Base-by-base conservation (phyloP, 2,113 vertebrate genomes). In the Malurus alboscapulatus region DNA sequence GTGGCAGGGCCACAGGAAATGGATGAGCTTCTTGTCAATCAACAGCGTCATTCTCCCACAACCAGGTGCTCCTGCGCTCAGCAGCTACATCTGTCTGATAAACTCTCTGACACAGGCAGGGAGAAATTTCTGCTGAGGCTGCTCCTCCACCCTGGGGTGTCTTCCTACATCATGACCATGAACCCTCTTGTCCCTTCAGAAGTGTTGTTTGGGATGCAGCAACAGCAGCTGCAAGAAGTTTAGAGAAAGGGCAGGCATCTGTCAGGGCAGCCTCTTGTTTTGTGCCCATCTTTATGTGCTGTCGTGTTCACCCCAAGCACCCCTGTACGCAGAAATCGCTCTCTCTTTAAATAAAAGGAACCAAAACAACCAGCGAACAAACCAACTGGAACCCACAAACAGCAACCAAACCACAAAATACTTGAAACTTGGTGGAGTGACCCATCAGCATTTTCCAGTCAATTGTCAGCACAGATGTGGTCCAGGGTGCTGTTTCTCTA, bases 71-170 rank as follows among this genome's bases (percentile, higher is more conserved):
- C 32, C 71, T 5, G 2, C 29, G 32, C 44, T 84, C 61, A 59
- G n/a, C 67, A 79, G 14, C 9, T 19, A 7, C 0, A 0, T 65
- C 24, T 68, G 16, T 13, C 44, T 80, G 26, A 61, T 55, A 47
- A 88, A 65, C 4, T 27, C 72, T 89, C 22, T 2, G 1, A 30
- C 40, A 73, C 3, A 25, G 24, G 9, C 5, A 38, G 24, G 13
- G n/a, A 19, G 6, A 27, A 57, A 29, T 40, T 29, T 79, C 54
- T 57, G 4, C 40, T 76, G 24, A 4, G 17, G 3, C 12, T 72
- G 48, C 42, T 88, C 14, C 10, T 83, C 26, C 20, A 16, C 30
- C 2, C 0, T 57, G 30, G 10, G 6, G 11, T 2, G 1, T 34
- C 72, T 69, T 90, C 48, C 17, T 10, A 54, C 30, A 29, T 53